Conservation (phyloP, 2,888 invertebrate species). For the Macrosiphum euphorbiae region DNA sequence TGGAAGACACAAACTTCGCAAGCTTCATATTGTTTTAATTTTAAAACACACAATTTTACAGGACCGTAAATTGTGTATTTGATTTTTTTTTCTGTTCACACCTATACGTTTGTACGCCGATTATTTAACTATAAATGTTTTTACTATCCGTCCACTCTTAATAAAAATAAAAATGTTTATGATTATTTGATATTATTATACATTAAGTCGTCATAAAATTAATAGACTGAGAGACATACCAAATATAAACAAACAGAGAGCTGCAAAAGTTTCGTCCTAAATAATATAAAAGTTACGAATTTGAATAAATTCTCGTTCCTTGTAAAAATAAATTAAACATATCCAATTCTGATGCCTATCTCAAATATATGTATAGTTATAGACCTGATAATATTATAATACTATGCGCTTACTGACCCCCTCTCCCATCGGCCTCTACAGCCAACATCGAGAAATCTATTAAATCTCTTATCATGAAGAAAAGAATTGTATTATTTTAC, state of each 20-base stretch:
- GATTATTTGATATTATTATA: not conserved
- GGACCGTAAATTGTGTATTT: not conserved
- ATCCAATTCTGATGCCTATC: not conserved
- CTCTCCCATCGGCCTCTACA: too few relatives aligned
- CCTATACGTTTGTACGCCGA: not conserved
- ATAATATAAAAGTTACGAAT: not conserved
- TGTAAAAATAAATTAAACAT: not conserved
- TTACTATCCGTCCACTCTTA: not conserved
- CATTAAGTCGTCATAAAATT: not conserved
- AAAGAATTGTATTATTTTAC: too few relatives aligned
- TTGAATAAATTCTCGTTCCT: not conserved
- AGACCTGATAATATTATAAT: too few relatives aligned
- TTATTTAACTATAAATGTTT: constrained; percentile 22
- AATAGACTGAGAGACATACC: not conserved
- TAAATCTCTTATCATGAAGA: too few relatives aligned
- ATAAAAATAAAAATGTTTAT: constrained; percentile 20
- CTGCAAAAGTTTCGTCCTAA: not conserved
- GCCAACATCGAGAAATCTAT: too few relatives aligned
- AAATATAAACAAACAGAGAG: not conserved
- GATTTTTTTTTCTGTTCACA: not conserved
- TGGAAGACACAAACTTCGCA: not conserved
- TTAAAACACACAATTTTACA: not conserved
- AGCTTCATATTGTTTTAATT: not conserved
- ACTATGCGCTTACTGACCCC: too few relatives aligned
- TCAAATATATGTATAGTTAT: not conserved